A percentile compares a stretch with the other conserved stretches of the same genome.
These are phyloP conservation scores for Rhynchopsitta pachyrhyncha DNA, from an alignment of 2,113 vertebrate genomes.

Conservation along the genomic window DNA sequence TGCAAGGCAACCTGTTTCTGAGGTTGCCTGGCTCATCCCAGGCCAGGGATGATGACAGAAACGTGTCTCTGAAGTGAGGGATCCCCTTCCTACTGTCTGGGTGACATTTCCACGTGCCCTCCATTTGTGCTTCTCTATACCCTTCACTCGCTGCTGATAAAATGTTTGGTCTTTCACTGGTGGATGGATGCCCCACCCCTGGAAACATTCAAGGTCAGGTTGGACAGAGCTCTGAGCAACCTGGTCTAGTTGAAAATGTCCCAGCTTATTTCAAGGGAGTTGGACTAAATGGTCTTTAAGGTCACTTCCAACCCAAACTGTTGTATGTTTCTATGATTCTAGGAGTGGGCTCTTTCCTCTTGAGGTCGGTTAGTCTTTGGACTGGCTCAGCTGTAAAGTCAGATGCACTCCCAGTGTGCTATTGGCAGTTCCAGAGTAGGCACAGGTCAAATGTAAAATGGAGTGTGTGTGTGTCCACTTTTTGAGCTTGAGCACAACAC, in stretches of 20 bases:
- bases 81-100: neutral
- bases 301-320: neutral
- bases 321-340: neutral
- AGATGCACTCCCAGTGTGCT: neutral
- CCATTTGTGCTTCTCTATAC: neutral
- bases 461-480: neutral
- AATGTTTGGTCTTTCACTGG: neutral
- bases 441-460: neutral
- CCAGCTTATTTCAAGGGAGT: neutral
- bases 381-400: neutral
- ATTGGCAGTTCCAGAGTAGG: neutral
- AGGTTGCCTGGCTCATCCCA: neutral
- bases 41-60: neutral
- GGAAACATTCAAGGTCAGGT: neutral
- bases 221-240: neutral
- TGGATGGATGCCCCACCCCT: neutral
- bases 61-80: neutral
- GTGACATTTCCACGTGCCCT: neutral
- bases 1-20: neutral
- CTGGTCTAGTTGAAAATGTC: neutral
- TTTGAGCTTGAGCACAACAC: neutral
- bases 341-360: neutral
- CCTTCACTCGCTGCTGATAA: neutral
- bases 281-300: neutral
- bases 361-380: neutral